Evolutionary conservation across 2,888 invertebrate species (phyloP), one percentile per base, ranked within the genome.

Genomic region (Cartodere bifasciata): DNA sequence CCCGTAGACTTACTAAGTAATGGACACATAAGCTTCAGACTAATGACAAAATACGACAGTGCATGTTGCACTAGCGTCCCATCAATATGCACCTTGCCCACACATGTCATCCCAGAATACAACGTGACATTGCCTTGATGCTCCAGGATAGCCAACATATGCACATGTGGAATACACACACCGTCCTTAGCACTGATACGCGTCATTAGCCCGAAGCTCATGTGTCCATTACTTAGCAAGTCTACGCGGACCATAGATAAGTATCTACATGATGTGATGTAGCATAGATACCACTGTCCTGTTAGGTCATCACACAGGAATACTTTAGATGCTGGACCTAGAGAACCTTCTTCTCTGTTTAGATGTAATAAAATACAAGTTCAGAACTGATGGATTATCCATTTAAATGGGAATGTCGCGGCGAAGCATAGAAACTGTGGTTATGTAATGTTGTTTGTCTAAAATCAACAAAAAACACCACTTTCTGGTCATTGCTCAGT

Each of bases 221-320:
- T 64, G 50, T 77, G 70, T 11, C 72, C 72, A 35, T 69, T 66
- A 43, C 72, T 73, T 0, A 75, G 70, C 41, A 72, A 71, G 45
- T 77, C 75, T 17, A 85, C 57, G 44, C 75, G 66, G 5, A 80
- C 68, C 38, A 79, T 71, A 50, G 74, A 73, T 4, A 87, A 59
- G 46, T 68, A 72, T 29, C 71, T 65, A 37, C 69, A 65, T 2
- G 72, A 65, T 3, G 82, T 60, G 25, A 83, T 58, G 52, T 83
- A 90, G 50, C 90, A 88, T 7, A 94, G 57, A 51, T 79, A 91
- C 41, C 72, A 74, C 53, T 90, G 86, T 0, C 84, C 86, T 20
- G 86, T 77, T 29, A 90, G 62, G 62, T 94, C 91, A n/a, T 73
- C 74, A 29, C 81, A 80, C 14, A 91, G 57, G 47, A 94, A 90